These are phyloP conservation scores for Ciconia maguari DNA, from an alignment of 2,113 vertebrate species.

Conservation along the genomic window DNA sequence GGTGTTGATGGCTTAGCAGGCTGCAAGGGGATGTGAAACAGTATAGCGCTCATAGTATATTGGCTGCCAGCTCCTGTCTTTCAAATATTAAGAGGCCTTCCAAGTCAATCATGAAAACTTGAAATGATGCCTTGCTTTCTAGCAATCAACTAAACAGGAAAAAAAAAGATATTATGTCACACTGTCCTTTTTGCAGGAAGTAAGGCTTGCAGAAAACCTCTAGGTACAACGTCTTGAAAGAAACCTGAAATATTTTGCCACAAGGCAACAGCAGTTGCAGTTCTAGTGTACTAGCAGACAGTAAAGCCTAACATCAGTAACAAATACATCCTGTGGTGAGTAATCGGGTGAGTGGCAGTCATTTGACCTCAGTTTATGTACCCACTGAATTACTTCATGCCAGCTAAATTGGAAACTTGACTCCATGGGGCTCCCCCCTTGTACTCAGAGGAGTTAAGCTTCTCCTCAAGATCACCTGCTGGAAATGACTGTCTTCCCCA, in stretches of 20 bases:
- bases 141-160: not conserved
- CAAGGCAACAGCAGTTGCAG: not conserved
- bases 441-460: not conserved
- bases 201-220: not conserved
- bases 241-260: not conserved
- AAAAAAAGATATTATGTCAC: not conserved
- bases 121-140: not conserved
- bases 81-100: not conserved
- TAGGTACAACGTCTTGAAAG: not conserved
- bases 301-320: not conserved
- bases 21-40: not conserved
- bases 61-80: fast-evolving
- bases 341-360: not conserved
- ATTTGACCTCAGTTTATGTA: not conserved
- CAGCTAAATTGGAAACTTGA: not conserved
- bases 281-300: not conserved
- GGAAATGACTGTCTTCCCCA: not conserved
- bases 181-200: not conserved
- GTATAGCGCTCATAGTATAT: fast-evolving
- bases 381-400: not conserved
- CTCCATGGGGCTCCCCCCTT: not conserved
- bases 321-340: not conserved
- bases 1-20: fast-evolving
- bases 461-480: not conserved
- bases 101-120: not conserved